Evolutionary conservation across 2,888 invertebrate species (phyloP).

Genomic region (Antheraea yamamai): DNA sequence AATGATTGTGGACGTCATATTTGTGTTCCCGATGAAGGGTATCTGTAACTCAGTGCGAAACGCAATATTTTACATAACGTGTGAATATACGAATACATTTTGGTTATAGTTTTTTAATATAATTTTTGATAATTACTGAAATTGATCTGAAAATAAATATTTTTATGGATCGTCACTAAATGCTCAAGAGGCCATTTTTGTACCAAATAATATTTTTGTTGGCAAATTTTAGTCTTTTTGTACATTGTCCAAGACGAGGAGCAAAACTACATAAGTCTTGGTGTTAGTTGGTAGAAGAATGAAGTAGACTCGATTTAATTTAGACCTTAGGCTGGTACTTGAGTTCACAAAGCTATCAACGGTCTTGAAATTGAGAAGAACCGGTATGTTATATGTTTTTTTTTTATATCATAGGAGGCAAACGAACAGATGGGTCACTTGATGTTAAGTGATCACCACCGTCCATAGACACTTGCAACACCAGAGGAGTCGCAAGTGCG

Average conservation of each 20-base stretch:
- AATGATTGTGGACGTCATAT: slow-evolving; percentile 20
- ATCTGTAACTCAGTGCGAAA: background rate
- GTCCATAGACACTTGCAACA: too few species aligned
- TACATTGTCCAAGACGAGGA: background rate
- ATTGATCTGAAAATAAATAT: too few species aligned
- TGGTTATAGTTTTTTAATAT: background rate
- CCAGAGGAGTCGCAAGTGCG: too few species aligned
- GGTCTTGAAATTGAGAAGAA: background rate
- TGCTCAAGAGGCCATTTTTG: too few species aligned
- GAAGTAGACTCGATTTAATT: background rate
- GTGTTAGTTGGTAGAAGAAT: background rate
- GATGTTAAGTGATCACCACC: too few species aligned
- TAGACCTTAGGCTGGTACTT: background rate
- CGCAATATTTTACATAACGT: background rate
- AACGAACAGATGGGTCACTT: too few species aligned
- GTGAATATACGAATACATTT: background rate
- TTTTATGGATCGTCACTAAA: too few species aligned
- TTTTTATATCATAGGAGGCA: too few species aligned
- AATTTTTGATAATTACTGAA: too few species aligned
- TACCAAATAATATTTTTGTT: too few species aligned
- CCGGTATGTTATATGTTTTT: too few species aligned
- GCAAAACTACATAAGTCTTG: background rate
- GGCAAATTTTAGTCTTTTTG: background rate
- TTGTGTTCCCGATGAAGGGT: background rate
- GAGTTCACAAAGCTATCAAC: background rate